Evolutionary conservation across 2,797 vertebrate species (phyloP), one percentile per base, ranked within the genome.

Genomic region (Sternarchorhynchus goeldii): DNA sequence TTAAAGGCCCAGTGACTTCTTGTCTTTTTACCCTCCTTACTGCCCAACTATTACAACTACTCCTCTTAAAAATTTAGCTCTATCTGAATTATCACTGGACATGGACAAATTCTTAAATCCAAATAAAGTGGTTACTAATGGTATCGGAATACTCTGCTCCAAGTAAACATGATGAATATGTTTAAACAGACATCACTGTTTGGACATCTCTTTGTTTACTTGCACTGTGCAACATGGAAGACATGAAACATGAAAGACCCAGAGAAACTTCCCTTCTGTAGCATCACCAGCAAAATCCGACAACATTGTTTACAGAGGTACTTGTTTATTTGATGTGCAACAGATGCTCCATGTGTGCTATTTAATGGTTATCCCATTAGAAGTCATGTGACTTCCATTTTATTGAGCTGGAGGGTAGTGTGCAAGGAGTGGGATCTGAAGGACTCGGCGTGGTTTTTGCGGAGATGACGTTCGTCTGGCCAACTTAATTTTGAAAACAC

Each of bases 11-110:
- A 57, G 66, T 76, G 75, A 63, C 75, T 41, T 55, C 31, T 32
- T n/a, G 75, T 80, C 31, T 63, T 76, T 73, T 79, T 62, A 82
- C 81, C 78, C 82, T 62, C 79, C 69, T 84, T 81, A 82, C 25
- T 79, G 78, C 50, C 82, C 74, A 63, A 84, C 81, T 83, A 83
- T 88, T 89, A 85, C 64, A 63, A 50, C 17, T 58, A 6, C 55
- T 82, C 83, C 80, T 84, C 87, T 81, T 53, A 25, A 77, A 78
- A n/a, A 29, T 3, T 80, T 83, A 71, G 66, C 73, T 80, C 76
- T 39, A 32, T 81, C 67, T 73, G 70, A 73, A 74, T 83, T 53
- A 32, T 67, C 77, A 32, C 60, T 67, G 29, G 66, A 36, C 68
- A 56, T 17, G 55, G 56, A 57, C 21, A 66, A 60, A 31, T 12